Base-by-base conservation (phyloP, 1,140 invertebrate species). In the Callitettix versicolor region DNA sequence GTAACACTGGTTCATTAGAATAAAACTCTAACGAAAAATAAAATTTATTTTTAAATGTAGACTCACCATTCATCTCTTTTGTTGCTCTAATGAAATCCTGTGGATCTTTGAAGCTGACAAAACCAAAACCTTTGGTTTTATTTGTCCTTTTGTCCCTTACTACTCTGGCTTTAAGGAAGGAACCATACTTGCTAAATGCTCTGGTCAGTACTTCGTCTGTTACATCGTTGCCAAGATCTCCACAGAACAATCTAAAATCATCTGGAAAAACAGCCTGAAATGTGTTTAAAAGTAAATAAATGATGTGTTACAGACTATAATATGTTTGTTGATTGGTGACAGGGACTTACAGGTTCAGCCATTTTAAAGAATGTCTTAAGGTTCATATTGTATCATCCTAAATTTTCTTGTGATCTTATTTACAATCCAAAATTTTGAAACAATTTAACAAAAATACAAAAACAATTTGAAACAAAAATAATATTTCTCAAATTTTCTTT, bases 71-170 rank as follows among this genome's bases (percentile, higher is more conserved):
- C 88, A 98, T 95, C 78, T 98, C 95, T 66, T 96, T 92, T 86
- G 98, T 98, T 9, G 97, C 97, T 65, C 88, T 86, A 34, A 95
- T 94, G 66, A 98, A 99, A 70, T 99, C 97, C 36, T 88, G 84
- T 0, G 96, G 94, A 72, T 99, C 94, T 67, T 92, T 95, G 67
- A 99, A 98, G 63, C 95, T 98, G 33, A 98, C 91, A 71, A 99
- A 99, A 5, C 96, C 96, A 73, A 95, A 99, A 6, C 96, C 96
- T 76, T 97, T 97, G 43, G 90, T 96, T 73, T 99, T 99, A 67
- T 98, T 98, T 0, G 93, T 95, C 43, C 95, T 73, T 67, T 95
- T 96, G 68, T 99, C 96, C 58, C 96, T 75, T 1, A 99, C 82
- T 5, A 99, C 95, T 70, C 95, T 95, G 0, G 96, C 95, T 68